Percentiles rank a stretch among this genome's conserved stretches.
Conservation (phyloP, 1,140 invertebrate genomes). For the Megalonaias nervosa region DNA sequence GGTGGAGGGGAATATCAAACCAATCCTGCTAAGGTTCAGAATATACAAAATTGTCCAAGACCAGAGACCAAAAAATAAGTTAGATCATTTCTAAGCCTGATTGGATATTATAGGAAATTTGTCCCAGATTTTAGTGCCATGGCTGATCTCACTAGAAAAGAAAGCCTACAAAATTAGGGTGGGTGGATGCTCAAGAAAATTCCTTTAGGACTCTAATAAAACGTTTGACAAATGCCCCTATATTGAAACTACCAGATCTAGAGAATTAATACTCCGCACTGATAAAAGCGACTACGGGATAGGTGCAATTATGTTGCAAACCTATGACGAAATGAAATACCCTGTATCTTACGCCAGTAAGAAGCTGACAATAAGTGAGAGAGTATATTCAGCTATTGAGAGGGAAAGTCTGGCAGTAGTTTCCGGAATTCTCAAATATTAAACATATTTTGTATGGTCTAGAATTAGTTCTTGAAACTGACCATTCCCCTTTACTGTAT, state of each 20-base stretch:
- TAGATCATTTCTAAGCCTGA: slow-evolving; percentile 67
- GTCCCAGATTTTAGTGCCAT: slow-evolving; percentile 59
- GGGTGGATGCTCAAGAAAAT: slow-evolving; percentile 21
- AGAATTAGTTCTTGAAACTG: slow-evolving; percentile 71
- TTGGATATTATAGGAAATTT: slow-evolving; percentile 70
- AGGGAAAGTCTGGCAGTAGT: slow-evolving; percentile 68
- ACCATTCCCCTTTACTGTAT: slow-evolving; percentile 72
- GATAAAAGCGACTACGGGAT: slow-evolving; percentile 14
- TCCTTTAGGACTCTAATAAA: slow-evolving; percentile 23
- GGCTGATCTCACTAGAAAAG: slow-evolving; percentile 35
- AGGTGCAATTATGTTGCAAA: slow-evolving; percentile 39
- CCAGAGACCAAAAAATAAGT: slow-evolving; percentile 10
- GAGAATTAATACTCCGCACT: slow-evolving; percentile 45
- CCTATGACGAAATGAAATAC: slow-evolving; percentile 16
- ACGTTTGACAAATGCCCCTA: slow-evolving; percentile 30
- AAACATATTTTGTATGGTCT: slow-evolving; percentile 67
- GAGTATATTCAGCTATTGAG: slow-evolving; percentile 66
- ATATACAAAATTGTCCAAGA: neutral
- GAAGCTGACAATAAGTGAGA: slow-evolving; percentile 31
- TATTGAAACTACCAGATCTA: slow-evolving; percentile 58
- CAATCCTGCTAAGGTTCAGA: slow-evolving; percentile 42
- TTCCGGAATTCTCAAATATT: slow-evolving; percentile 67
- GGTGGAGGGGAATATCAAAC: slow-evolving; percentile 2
- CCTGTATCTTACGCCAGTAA: slow-evolving; percentile 46
- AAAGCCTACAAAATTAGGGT: slow-evolving; percentile 9